Percentiles rank a stretch among this genome's conserved stretches.
These are phyloP conservation scores for Ctenosaura bakeri DNA, from an alignment of 2,797 vertebrate genomes.

Conservation along the genomic window DNA sequence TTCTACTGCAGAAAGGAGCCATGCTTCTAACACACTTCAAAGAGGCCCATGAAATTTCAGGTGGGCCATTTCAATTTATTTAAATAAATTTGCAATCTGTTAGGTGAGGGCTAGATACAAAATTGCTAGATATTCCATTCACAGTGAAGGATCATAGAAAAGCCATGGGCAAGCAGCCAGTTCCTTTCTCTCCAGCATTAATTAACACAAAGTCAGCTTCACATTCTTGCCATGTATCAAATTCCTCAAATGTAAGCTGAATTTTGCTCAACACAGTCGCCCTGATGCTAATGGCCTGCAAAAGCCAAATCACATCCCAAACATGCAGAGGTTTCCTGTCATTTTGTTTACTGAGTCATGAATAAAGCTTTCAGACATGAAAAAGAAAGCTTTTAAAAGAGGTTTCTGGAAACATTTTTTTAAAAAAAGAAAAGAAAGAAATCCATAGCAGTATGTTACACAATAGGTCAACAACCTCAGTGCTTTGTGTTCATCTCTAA, in stretches of 20 bases:
- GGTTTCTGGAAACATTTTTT: constrained; percentile 38
- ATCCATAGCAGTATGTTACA: constrained; percentile 31
- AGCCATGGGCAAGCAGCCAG: constrained; percentile 60
- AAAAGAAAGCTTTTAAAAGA: constrained; percentile 52
- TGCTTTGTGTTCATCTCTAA: not conserved
- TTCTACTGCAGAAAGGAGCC: constrained; percentile 36
- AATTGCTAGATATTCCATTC: constrained; percentile 61
- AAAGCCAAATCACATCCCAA: constrained; percentile 50
- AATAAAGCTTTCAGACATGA: constrained; percentile 25
- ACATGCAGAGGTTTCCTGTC: constrained; percentile 38
- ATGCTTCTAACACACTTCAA: constrained; percentile 45
- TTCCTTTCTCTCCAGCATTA: constrained; percentile 55
- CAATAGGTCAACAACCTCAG: not conserved
- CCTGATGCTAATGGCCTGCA: constrained; percentile 56
- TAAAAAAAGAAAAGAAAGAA: constrained; percentile 14
- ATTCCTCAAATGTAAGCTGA: constrained; percentile 67
- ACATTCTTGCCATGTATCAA: constrained; percentile 58
- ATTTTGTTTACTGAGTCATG: constrained; percentile 39
- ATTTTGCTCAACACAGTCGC: constrained; percentile 62
- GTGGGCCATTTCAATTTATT: constrained; percentile 47
- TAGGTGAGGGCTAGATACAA: constrained; percentile 52
- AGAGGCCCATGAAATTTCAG: constrained; percentile 35
- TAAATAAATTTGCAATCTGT: constrained; percentile 52
- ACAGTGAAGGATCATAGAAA: constrained; percentile 52
- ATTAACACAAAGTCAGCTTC: constrained; percentile 58